Evolutionary conservation across 1,140 invertebrate genomes (phyloP), one percentile per base, ranked within the genome.

Genomic region (Delia radicum): DNA sequence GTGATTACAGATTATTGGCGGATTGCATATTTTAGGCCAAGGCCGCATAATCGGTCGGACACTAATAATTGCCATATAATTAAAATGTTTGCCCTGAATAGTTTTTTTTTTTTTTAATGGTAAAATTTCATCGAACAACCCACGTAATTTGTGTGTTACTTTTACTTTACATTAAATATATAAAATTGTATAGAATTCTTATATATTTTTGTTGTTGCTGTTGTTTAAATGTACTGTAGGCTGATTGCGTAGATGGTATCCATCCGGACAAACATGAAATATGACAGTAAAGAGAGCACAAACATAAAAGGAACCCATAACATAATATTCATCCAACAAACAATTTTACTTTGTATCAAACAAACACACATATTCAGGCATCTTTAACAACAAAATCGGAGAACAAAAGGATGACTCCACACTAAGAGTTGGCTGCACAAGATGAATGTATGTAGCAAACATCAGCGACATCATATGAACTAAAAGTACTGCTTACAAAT

Each of bases 241-340:
- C 65, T 69, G 65, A 69, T 69, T 69, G 65, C 65, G 65, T 69
- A 69, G 65, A 69, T 69, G 65, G 65, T 33, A 69, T 69, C 65
- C 65, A 69, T 69, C 65, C 65, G 65, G 65, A 69, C 65, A 69
- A 69, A 69, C 65, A 69, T 69, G 65, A 69, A 69, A 69, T 69
- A 69, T 69, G 65, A 69, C 65, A 69, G 65, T 69, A 69, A 69
- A 69, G 65, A 69, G 65, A 69, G 65, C 65, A 69, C 65, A 69
- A 69, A 69, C 21, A 69, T 69, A 69, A 69, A n/a, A 69, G 65
- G 31, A 69, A 69, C 31, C 29, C 65, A 55, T 21, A n/a, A 55
- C 24, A 55, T 21, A n/a, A n/a, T n/a, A 55, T 55, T 21, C 48
- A 55, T 55, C 21, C 48, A 55, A 15, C 46, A 18, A 15, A 15